Conservation (phyloP, 2,797 vertebrate species). For the Pseudochirops cupreus region DNA sequence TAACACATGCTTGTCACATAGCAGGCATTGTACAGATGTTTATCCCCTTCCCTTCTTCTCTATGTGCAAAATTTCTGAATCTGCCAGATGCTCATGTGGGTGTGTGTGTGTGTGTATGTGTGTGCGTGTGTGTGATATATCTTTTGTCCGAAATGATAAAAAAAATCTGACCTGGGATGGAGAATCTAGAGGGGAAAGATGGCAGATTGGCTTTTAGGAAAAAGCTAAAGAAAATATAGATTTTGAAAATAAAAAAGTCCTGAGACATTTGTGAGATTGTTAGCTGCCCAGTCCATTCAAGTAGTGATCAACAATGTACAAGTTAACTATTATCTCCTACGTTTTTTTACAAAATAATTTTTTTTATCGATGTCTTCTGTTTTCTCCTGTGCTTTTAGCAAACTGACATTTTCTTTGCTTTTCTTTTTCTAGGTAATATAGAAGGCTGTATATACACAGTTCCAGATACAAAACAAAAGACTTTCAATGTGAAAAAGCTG, state of each 20-base stretch:
- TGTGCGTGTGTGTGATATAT: neutral
- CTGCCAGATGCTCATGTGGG: neutral
- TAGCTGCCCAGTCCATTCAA: neutral
- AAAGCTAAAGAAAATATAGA: neutral
- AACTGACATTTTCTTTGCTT: neutral
- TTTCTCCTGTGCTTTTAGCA: neutral
- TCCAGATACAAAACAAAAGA: constrained; percentile 83
- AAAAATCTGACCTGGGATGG: neutral
- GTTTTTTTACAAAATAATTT: neutral
- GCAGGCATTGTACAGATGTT: neutral
- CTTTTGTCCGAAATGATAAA: neutral
- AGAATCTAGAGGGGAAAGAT: neutral
- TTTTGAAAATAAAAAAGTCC: neutral
- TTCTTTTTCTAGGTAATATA: constrained; percentile 73
- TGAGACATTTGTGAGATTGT: neutral
- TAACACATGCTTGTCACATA: neutral
- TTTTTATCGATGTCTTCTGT: neutral
- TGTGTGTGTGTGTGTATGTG: neutral
- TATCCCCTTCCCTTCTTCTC: neutral
- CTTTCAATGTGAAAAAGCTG: constrained; percentile 81
- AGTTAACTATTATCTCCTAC: neutral
- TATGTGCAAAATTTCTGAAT: neutral
- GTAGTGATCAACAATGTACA: neutral
- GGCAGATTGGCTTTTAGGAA: neutral
- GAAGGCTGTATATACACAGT: constrained; percentile 81